Evolutionary conservation across 1,140 invertebrate species (phyloP).

Genomic region (Copidosoma floridanum): DNA sequence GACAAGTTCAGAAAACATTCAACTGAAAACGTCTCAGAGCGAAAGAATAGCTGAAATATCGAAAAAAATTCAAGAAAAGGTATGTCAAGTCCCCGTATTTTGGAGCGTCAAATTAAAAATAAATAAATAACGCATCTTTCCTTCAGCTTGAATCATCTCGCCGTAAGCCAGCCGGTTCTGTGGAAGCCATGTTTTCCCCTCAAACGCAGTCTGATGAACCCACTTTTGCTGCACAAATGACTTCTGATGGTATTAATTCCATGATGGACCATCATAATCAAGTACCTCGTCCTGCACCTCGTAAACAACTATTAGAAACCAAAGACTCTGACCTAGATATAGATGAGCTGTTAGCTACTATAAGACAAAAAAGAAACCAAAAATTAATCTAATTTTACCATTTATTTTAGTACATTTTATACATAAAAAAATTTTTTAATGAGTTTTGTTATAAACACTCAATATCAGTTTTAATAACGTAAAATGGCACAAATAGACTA

Average conservation of each 20-base stretch:
- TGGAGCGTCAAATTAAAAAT: conserved; percentile 3
- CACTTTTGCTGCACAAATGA: too few species aligned
- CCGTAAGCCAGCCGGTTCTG: conserved; percentile 41
- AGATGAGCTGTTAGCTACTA: conserved; percentile 44
- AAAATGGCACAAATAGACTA: too few species aligned
- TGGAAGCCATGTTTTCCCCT: conserved; percentile 49
- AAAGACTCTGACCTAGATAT: conserved; percentile 47
- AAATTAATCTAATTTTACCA: too few species aligned
- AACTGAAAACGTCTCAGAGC: conserved; percentile 42
- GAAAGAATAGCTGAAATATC: conserved; percentile 46
- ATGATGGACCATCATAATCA: too few species aligned
- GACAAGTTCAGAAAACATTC: conserved; percentile 31
- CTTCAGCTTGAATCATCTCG: conserved; percentile 40
- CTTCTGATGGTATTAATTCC: too few species aligned
- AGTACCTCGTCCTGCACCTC: conserved; percentile 12
- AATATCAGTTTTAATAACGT: too few species aligned
- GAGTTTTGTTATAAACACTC: too few species aligned
- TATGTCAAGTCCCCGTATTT: conserved; percentile 18
- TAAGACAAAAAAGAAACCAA: too few species aligned
- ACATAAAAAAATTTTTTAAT: too few species aligned
- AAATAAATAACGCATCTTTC: conserved; percentile 9
- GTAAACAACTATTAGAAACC: conserved; percentile 29
- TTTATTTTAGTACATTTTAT: too few species aligned
- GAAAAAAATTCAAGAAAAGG: conserved; percentile 42
- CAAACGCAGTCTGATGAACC: too few species aligned